Evolutionary conservation across 2,888 invertebrate species (phyloP), one percentile per base, ranked within the genome.

Genomic region (Drosophila meridiana): DNA sequence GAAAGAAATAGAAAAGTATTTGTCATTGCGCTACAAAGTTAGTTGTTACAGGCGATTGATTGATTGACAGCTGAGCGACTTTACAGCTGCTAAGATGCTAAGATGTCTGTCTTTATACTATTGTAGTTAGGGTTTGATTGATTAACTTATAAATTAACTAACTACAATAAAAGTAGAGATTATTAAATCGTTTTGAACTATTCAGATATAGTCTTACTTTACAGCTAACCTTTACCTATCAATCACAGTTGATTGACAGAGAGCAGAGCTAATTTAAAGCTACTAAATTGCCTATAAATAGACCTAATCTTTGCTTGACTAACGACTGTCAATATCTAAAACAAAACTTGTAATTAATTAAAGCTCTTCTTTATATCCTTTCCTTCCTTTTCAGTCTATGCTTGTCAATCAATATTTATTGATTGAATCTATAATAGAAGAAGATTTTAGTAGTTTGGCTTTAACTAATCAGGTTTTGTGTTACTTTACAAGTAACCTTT

Each of bases 21-120:
- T 73, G 64, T 69, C 56, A 62, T 47, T 67, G 56, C 73, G 58
- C 43, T 52, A 30, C 59, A 69, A 81, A 86, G 64, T 74, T 69
- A 83, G 83, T 78, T 76, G 76, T 72, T 65, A 61, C 53, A 32
- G 60, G 55, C 38, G 68, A 66, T 20, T 20, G 60, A 60, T 65
- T 53, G 80, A 77, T 62, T 63, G 65, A 75, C 60, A 42, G 48
- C 5, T 3, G 8, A 57, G 30, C 26, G 55, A 71, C 30, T 30
- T 40, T 7, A 26, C 36, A 53, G 53, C 26, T 26, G 53, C 26
- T 36, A 53, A 53, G 36, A 53, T 28, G 30, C n/a, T n/a, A n/a
- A 50, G 28, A 32, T 30, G 30, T 13, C 28, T 47, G 45, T 0
- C 4, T 13, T 13, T 28, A 28, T 20, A 20, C 20, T 20, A 20